These are phyloP conservation scores for Karalla daura DNA, from an alignment of 2,797 vertebrate species.

Conservation along the genomic window DNA sequence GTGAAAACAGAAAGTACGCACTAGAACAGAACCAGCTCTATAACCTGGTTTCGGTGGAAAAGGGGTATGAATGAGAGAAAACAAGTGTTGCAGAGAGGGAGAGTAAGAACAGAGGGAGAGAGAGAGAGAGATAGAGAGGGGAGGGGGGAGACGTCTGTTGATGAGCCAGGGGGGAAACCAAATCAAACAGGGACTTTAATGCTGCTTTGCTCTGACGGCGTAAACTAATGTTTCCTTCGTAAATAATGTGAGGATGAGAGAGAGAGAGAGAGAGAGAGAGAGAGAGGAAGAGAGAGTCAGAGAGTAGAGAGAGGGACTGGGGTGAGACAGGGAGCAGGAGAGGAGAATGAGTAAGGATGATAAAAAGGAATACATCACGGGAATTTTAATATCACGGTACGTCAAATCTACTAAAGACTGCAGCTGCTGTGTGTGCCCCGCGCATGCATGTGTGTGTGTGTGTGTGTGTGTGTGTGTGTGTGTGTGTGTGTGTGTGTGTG, in stretches of 20 bases:
- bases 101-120: not conserved
- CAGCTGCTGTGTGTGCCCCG: not conserved
- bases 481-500: slow-evolving; percentile 2
- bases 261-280: not conserved
- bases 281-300: slow-evolving; percentile 6
- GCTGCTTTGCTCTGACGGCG: not conserved
- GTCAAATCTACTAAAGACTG: slow-evolving; percentile 37
- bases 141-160: not conserved
- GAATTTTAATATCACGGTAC: slow-evolving; percentile 58
- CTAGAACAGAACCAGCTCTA: no score
- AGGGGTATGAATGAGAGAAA: no score
- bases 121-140: slow-evolving; percentile 11
- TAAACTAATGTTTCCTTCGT: slow-evolving; percentile 15
- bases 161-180: not conserved
- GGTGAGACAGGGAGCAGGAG: not conserved
- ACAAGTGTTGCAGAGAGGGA: not conserved
- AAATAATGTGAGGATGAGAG: slow-evolving; percentile 14
- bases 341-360: slow-evolving; percentile 3
- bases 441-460: not conserved
- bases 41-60: no score
- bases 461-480: not conserved
- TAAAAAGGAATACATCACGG: slow-evolving; percentile 37
- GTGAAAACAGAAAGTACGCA: no score
- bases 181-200: slow-evolving; percentile 23
- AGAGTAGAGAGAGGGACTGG: not conserved